These are phyloP conservation scores for Aphidius ervi DNA, from an alignment of 1,140 invertebrate genomes.

Conservation along the genomic window DNA sequence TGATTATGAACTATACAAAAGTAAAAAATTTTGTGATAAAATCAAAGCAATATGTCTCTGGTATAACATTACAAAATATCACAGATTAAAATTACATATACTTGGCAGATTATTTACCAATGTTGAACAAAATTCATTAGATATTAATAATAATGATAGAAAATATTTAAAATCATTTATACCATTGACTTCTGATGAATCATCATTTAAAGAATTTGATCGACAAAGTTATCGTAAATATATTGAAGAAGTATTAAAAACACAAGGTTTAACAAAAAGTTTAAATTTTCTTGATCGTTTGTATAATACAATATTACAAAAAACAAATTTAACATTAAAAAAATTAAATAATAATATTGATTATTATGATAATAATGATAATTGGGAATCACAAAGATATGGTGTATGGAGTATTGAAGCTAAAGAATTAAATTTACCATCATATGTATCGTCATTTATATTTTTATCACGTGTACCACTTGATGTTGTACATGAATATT, in stretches of 20 bases:
- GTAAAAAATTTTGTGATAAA: conserved; percentile 61
- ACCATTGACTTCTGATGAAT: conserved; percentile 41
- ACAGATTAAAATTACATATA: conserved; percentile 74
- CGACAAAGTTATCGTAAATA: conserved; percentile 65
- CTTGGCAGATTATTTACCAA: conserved; percentile 69
- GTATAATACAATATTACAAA: conserved; percentile 62
- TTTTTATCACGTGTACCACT: conserved; percentile 77
- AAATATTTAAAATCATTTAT: conserved; percentile 23
- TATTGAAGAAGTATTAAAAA: conserved; percentile 82
- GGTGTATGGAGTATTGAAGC: conserved; percentile 75
- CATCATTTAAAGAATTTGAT: conserved; percentile 44
- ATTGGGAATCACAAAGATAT: conserved; percentile 58
- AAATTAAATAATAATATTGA: conserved; percentile 48
- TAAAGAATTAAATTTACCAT: conserved; percentile 70
- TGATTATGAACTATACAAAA: conserved; percentile 69
- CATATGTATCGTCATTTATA: conserved; percentile 77
- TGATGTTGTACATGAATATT: conserved; percentile 84
- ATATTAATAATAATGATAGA: too few relatives aligned
- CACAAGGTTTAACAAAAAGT: conserved; percentile 75
- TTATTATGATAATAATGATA: conserved; percentile 48
- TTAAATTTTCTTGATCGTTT: conserved; percentile 70
- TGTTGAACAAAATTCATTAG: conserved; percentile 41
- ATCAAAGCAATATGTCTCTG: conserved; percentile 81
- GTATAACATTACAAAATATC: conserved; percentile 84
- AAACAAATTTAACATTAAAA: conserved; percentile 65